These are phyloP conservation scores for Agrotis ipsilon DNA, from an alignment of 2,888 invertebrate genomes.

Conservation along the genomic window DNA sequence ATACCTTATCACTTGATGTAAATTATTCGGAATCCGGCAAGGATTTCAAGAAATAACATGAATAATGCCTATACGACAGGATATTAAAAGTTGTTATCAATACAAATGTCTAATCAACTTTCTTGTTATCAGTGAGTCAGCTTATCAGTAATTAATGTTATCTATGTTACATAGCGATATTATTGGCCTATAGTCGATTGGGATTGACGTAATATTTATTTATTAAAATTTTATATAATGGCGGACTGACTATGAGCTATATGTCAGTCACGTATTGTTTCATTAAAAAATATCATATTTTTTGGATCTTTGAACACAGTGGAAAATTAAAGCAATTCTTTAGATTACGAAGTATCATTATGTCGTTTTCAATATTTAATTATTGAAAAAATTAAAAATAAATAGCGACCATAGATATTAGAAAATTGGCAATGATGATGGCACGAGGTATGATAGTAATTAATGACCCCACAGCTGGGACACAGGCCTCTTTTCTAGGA, in stretches of 20 bases:
- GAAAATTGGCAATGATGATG: too few relatives aligned
- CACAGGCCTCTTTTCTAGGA: too few relatives aligned
- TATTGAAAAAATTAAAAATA: not conserved
- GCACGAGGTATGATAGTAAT: too few relatives aligned
- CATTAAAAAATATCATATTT: not conserved
- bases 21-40: conserved; percentile 15
- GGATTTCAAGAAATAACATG: conserved; percentile 15
- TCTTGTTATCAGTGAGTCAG: conserved; percentile 44
- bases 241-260: too few relatives aligned
- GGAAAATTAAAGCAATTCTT: not conserved
- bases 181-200: conserved; percentile 12
- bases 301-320: not conserved
- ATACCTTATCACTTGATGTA: conserved; percentile 12
- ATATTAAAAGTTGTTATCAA: conserved; percentile 1
- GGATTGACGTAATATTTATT: conserved; percentile 2
- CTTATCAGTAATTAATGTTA: conserved; percentile 28
- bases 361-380: not conserved
- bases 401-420: too few relatives aligned
- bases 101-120: conserved; percentile 17
- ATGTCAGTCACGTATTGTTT: not conserved
- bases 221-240: too few relatives aligned
- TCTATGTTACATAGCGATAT: conserved; percentile 10
- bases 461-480: too few relatives aligned
- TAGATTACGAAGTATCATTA: not conserved
- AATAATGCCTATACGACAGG: not conserved